These are phyloP conservation scores for Acyrthosiphon pisum DNA, from an alignment of 1,140 invertebrate species.

Conservation along the genomic window DNA sequence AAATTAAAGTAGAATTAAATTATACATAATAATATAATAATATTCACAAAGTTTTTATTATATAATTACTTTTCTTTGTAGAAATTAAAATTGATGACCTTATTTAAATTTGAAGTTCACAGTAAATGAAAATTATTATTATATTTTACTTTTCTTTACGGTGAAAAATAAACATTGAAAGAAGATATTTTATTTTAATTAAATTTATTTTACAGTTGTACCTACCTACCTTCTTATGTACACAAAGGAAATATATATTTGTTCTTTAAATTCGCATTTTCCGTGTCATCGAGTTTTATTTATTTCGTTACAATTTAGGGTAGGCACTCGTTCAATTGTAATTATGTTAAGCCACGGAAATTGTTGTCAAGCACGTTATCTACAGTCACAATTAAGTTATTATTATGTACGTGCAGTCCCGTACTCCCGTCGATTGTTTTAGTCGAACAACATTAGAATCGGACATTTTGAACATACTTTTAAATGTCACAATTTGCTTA, in stretches of 20 bases:
- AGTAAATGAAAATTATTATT: not conserved
- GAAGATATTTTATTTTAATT: constrained; percentile 13
- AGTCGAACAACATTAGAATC: not conserved
- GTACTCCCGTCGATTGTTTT: not conserved
- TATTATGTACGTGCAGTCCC: not conserved
- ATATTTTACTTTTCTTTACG: not conserved
- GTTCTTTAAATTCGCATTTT: not conserved
- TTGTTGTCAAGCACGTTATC: not conserved
- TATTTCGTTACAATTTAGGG: not conserved
- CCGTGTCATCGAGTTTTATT: not conserved
- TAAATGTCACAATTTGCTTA: not conserved
- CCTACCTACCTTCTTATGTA: not conserved
- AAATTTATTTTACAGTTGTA: not conserved
- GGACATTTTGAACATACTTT: not conserved
- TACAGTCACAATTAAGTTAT: not conserved
- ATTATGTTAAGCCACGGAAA: not conserved
- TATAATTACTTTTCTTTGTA: constrained; percentile 19
- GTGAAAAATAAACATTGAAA: not conserved
- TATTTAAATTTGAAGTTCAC: constrained; percentile 14
- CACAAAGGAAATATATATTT: not conserved
- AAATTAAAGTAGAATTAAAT: constrained; percentile 2
- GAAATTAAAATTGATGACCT: constrained; percentile 5
- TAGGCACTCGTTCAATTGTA: not conserved
- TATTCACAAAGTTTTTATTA: constrained; percentile 11
- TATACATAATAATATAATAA: constrained; percentile 11